phyloP scores from a whole-genome alignment of 2,113 vertebrate species.

The Lates calcarifer region DNA sequence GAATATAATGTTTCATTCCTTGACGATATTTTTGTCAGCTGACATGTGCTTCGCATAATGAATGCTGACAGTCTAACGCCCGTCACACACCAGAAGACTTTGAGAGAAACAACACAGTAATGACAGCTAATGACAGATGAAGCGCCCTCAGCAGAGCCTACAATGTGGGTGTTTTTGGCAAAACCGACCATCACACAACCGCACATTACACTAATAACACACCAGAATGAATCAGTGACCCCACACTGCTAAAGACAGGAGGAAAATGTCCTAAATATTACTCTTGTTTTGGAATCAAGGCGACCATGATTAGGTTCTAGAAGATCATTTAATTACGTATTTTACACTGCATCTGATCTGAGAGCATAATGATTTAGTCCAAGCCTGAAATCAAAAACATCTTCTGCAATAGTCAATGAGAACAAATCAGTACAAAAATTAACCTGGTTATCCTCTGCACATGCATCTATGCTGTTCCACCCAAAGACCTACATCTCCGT shows the following conservation, averaged over 20 bases:
- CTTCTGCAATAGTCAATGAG: not conserved
- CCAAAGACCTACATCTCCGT: conserved; percentile 1
- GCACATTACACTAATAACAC: not conserved
- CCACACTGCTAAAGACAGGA: not conserved
- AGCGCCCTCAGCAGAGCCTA: not conserved
- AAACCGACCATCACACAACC: not conserved
- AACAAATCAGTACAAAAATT: conserved; percentile 11
- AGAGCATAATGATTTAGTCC: conserved; percentile 22
- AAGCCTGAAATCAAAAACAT: conserved; percentile 25
- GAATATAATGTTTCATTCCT: not conserved
- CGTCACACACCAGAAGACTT: not conserved
- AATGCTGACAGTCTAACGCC: not conserved
- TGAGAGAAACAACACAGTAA: not conserved
- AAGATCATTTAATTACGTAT: conserved; percentile 17
- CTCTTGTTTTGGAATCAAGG: not conserved
- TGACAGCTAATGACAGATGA: not conserved
- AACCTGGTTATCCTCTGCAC: conserved; percentile 26
- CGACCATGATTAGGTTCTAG: not conserved
- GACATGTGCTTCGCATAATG: not conserved
- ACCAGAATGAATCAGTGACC: not conserved
- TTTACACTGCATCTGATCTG: not conserved
- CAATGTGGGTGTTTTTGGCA: not conserved
- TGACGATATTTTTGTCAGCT: not conserved
- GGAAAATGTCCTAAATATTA: not conserved
- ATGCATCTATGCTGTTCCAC: not conserved